phyloP scores from a whole-genome alignment of 2,113 vertebrate genomes.

The Nycticorax nycticorax region DNA sequence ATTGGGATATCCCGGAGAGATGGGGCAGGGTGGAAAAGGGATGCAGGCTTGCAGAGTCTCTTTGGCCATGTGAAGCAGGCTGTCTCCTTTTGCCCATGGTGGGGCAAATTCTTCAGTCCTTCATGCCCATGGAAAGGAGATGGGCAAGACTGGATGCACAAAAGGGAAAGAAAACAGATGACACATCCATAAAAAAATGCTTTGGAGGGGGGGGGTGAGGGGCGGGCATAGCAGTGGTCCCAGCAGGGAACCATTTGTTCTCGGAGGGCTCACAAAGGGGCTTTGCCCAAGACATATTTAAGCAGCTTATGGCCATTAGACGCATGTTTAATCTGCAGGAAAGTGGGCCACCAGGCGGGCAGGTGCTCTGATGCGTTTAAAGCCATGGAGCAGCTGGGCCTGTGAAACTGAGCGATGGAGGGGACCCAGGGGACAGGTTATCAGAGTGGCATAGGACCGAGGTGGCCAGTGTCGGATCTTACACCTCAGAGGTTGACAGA shows the following conservation, averaged over 20 bases:
- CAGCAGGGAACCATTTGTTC: not conserved
- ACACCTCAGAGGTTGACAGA: not conserved
- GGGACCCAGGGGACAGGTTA: not conserved
- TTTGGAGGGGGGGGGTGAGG: not conserved
- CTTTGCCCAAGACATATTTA: constrained; percentile 51
- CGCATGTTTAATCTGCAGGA: constrained; percentile 42
- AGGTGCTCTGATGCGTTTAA: not conserved
- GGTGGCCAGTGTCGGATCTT: accelerated
- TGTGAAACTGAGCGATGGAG: not conserved
- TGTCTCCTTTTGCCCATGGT: not conserved
- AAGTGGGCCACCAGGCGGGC: constrained; percentile 23
- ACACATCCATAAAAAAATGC: not conserved
- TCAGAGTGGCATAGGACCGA: not conserved
- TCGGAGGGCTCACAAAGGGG: not conserved
- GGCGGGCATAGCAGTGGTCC: not conserved
- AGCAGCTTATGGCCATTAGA: constrained; percentile 51
- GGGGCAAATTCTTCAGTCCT: not conserved
- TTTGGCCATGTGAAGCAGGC: accelerated
- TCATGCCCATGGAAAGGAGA: accelerated
- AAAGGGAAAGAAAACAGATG: not conserved
- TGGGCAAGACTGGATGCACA: not conserved
- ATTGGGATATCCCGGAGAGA: not conserved
- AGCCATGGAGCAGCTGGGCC: not conserved
- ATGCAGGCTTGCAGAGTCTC: not conserved
- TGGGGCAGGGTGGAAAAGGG: not conserved